Base-by-base conservation (phyloP, 2,888 invertebrate species). In the Euplagia quadripunctaria region DNA sequence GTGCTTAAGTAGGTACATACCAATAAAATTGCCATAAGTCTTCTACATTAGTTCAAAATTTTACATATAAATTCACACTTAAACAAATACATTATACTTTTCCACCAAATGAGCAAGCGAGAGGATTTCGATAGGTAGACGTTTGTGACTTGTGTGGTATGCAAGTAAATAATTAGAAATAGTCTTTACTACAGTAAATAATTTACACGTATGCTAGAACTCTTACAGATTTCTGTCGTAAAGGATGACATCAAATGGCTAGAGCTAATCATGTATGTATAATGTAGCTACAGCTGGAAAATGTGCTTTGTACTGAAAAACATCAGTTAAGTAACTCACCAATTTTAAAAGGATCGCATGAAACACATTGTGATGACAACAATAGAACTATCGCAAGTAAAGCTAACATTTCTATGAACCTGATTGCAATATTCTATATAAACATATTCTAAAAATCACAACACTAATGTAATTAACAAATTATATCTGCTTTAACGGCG, bases 321-420 rank as follows among this genome's bases (percentile, higher is more conserved):
- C 16, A 52, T 52, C 17, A 52, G 16, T 16, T 4, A 52, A 6
- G 31, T 1, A 61, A 61, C 92, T 85, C 79, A 94, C 94, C 94
- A 55, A 94, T 88, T 7, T 77, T 66, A 79, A 81, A 75, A 75
- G 80, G 83, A 64, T 87, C 77, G 51, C 89, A 71, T 5, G 81
- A 58, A 61, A 81, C 87, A 89, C 87, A 90, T 86, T 83, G 78
- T 79, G 86, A 84, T 70, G 85, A 74, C 72, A 91, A 79, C 72
- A 89, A 73, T 63, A 90, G 74, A 64, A 91, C 65, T 74, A 89
- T 85, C 69, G 89, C 72, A 73, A 88, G 74, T 78, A 86, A 85
- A 76, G 84, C 79, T 79, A 78, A 79, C 91, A 91, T 82, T 83
- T 79, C 72, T 80, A 11, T 66, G 11, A 49, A 64, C 0, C 64